Evolutionary conservation across 2,888 invertebrate genomes (phyloP).

Genomic region (Linnaemya tessellans): DNA sequence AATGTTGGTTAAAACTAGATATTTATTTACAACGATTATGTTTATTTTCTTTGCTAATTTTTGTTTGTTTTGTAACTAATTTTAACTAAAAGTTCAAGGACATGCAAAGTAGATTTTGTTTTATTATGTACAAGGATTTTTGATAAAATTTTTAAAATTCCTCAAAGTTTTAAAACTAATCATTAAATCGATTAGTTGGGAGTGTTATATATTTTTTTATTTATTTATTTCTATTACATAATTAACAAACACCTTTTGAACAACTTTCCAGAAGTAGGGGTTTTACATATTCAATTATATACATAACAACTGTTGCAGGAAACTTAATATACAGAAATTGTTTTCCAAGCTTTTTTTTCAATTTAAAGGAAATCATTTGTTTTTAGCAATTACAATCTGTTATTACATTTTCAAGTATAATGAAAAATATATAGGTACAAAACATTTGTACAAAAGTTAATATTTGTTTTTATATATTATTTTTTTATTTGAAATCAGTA

Average conservation of each 20-base stretch:
- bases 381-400: conserved; percentile 10
- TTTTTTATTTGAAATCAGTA: conserved; percentile 1
- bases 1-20: not conserved
- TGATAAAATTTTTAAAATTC: conserved; percentile 55
- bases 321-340: not conserved
- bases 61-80: not conserved
- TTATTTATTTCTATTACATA: not conserved
- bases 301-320: not conserved
- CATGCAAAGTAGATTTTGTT: conserved; percentile 24
- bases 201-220: not conserved
- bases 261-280: not conserved
- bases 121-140: conserved; percentile 52
- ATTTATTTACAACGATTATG: conserved; percentile 26
- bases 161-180: conserved; percentile 45
- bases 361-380: not conserved
- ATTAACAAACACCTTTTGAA: not conserved
- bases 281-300: not conserved
- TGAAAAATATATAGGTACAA: conserved; percentile 65
- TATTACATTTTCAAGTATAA: not conserved
- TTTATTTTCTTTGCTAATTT: not conserved
- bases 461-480: not conserved
- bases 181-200: conserved; percentile 17
- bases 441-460: conserved; percentile 70
- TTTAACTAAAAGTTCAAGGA: conserved; percentile 25
- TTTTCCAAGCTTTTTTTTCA: no score